These are phyloP conservation scores for Drosophila virilis DNA, from an alignment of 1,140 invertebrate species.

Conservation along the genomic window DNA sequence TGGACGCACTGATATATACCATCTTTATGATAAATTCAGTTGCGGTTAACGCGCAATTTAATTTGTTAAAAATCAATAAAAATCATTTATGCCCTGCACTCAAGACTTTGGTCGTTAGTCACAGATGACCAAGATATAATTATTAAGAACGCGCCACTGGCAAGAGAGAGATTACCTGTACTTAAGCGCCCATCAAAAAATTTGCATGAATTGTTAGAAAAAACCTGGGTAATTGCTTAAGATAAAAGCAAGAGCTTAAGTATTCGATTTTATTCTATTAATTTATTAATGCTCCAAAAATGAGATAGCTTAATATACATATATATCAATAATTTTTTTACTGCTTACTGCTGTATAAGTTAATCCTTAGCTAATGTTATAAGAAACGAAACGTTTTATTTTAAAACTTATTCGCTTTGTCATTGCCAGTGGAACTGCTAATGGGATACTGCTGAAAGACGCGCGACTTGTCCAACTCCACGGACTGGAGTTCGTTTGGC, in stretches of 20 bases:
- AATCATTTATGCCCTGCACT: conserved; percentile 52
- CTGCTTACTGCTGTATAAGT: too few relatives aligned
- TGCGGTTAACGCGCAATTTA: conserved; percentile 80
- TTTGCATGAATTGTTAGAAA: neutral
- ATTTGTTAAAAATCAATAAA: conserved; percentile 83
- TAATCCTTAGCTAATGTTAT: neutral
- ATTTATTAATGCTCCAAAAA: too few relatives aligned
- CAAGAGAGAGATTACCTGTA: neutral
- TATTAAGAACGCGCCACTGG: neutral
- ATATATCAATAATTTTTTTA: too few relatives aligned
- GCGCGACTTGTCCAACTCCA: conserved; percentile 62
- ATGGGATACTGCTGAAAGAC: conserved; percentile 78
- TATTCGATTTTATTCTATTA: too few relatives aligned
- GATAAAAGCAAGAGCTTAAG: too few relatives aligned
- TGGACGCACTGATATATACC: conserved; percentile 69
- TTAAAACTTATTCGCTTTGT: conserved; percentile 45
- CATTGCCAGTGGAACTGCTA: conserved; percentile 32
- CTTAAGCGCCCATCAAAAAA: neutral
- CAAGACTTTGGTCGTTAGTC: neutral
- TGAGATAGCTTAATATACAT: too few relatives aligned
- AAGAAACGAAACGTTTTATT: conserved; percentile 35
- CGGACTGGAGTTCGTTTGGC: conserved; percentile 62
- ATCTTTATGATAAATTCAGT: conserved; percentile 79
- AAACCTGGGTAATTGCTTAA: too few relatives aligned
- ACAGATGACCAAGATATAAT: conserved; percentile 21